phyloP scores from a whole-genome alignment of 2,888 invertebrate genomes.

The Epiblema foenella region DNA sequence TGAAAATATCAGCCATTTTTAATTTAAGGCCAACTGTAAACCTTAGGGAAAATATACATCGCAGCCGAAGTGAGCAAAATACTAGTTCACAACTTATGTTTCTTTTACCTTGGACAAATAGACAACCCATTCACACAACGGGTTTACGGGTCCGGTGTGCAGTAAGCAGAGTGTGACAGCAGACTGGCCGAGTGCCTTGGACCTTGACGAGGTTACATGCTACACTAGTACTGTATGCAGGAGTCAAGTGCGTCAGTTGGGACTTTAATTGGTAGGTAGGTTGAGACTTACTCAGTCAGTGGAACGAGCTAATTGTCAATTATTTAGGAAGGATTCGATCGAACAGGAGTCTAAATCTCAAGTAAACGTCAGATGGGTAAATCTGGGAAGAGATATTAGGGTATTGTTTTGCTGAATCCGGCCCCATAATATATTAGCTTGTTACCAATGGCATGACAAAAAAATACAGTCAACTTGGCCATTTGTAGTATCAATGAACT shows the following conservation, averaged over 20 bases:
- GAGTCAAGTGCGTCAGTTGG: slow-evolving; percentile 3
- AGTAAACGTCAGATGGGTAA: too few relatives aligned
- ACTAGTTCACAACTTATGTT: not conserved
- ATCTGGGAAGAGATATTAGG: too few relatives aligned
- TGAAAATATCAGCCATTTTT: not conserved
- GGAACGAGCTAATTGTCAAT: not conserved
- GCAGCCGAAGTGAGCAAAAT: slow-evolving; percentile 4
- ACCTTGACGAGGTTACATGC: slow-evolving; percentile 43
- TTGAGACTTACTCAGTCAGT: not conserved
- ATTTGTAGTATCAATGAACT: not conserved
- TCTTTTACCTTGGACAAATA: slow-evolving; percentile 15
- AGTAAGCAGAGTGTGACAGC: slow-evolving; percentile 44
- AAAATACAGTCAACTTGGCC: not conserved
- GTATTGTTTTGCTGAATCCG: too few relatives aligned
- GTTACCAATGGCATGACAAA: not conserved
- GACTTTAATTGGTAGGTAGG: not conserved
- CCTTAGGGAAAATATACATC: slow-evolving; percentile 5
- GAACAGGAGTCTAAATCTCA: too few relatives aligned
- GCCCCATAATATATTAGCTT: not conserved
- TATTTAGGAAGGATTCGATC: not conserved
- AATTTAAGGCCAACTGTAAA: not conserved
- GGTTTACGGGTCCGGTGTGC: slow-evolving; percentile 35
- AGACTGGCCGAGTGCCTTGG: slow-evolving; percentile 33
- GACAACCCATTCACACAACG: slow-evolving; percentile 32
- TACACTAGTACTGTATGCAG: slow-evolving; percentile 11